Evolutionary conservation across 2,888 invertebrate genomes (phyloP).

Genomic region (Drosophila subsilvestris): DNA sequence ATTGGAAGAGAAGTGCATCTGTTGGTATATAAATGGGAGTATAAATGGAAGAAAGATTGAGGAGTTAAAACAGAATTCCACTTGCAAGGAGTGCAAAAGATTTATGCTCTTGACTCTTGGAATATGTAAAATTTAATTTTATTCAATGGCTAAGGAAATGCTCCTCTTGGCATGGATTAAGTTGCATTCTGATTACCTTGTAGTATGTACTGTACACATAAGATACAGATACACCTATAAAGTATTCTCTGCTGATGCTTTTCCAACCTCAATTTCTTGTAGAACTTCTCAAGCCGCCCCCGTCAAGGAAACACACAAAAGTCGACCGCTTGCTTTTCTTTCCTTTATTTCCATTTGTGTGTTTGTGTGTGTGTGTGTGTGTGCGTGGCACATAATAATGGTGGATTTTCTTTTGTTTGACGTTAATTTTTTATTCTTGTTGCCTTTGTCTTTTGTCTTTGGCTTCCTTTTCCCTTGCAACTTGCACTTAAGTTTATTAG

Average conservation of each 20-base stretch:
- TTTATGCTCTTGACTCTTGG: too few relatives aligned
- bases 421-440: constrained; percentile 77
- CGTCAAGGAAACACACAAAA: background rate
- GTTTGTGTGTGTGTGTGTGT: constrained; percentile 73
- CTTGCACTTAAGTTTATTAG: constrained; percentile 80
- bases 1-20: background rate
- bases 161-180: too few relatives aligned
- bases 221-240: background rate
- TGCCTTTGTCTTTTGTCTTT: constrained; percentile 65
- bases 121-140: too few relatives aligned
- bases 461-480: constrained; percentile 48
- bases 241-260: background rate
- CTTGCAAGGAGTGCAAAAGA: background rate
- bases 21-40: background rate
- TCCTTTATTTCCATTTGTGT: constrained; percentile 24
- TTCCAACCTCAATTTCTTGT: background rate
- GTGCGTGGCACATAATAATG: constrained; percentile 82
- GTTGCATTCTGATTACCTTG: too few relatives aligned
- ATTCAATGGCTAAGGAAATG: too few relatives aligned
- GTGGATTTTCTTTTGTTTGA: constrained; percentile 81
- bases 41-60: too few relatives aligned
- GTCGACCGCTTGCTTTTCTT: constrained; percentile 8
- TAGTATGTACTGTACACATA: too few relatives aligned
- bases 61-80: background rate
- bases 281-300: constrained; percentile 22